Evolutionary conservation across 2,888 invertebrate genomes (phyloP).

Genomic region (Xestobium rufovillosum): DNA sequence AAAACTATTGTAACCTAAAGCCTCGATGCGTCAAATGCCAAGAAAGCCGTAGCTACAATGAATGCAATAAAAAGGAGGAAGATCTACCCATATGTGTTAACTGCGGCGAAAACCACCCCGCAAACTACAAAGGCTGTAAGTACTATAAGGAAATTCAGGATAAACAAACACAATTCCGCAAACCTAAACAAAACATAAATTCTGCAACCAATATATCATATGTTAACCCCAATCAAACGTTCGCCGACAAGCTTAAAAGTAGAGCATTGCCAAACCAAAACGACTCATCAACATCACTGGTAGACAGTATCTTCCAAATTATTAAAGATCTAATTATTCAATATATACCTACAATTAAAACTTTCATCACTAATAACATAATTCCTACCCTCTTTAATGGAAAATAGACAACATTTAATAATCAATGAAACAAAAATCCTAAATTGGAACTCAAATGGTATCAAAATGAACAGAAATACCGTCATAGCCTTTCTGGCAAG

Average conservation of each 20-base stretch:
- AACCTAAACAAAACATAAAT: too few species aligned
- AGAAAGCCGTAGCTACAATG: neutral
- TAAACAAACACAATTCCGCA: neutral
- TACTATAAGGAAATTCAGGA: neutral
- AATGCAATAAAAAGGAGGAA: neutral
- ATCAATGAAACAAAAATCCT: neutral
- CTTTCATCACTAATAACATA: neutral
- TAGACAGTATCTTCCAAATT: neutral
- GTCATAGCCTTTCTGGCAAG: neutral
- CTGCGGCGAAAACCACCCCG: neutral
- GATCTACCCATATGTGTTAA: neutral
- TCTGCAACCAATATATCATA: neutral
- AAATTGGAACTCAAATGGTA: constrained; percentile 1
- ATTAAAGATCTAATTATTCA: neutral
- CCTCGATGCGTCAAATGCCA: neutral
- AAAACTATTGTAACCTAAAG: constrained; percentile 1
- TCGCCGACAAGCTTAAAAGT: neutral
- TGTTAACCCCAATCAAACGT: neutral
- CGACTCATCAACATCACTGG: too few species aligned
- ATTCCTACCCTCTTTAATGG: neutral
- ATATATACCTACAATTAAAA: neutral
- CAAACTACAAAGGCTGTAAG: neutral
- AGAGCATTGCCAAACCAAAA: too few species aligned
- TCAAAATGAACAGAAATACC: neutral
- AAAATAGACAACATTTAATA: neutral